Base-by-base conservation (phyloP, 2,888 invertebrate species). In the Amiota minor region DNA sequence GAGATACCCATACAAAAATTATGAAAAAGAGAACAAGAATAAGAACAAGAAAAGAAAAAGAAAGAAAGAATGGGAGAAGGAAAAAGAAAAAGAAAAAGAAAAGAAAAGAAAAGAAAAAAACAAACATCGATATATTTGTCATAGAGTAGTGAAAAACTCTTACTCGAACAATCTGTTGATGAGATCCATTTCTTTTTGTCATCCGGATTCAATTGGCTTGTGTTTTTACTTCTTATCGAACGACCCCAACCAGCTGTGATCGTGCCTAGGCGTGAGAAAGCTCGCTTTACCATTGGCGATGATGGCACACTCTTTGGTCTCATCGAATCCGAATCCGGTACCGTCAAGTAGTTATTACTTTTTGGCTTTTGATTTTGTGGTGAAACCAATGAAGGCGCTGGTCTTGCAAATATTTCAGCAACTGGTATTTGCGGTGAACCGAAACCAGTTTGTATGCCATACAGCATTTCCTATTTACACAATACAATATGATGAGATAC, bases 341-440 rank as follows among this genome's bases (percentile, higher is more conserved):
- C 96, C 91, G 97, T 97, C 69, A 97, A 92, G 90, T 97, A 97
- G 90, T 97, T 97, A 90, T 97, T 97, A 87, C 96, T 96, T 88
- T 97, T 97, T 71, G 95, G 95, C 78, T 95, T 93, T 11, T 94
- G 93, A 81, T 96, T 96, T 85, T 96, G 96, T 0, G 97, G 97
- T 73, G 96, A 96, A 53, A 96, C 92, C 53, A 97, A 91, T 11
- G 96, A 95, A 0, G 97, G 97, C 12, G 95, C 96, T 2, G 97
- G 96, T 73, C 97, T 92, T 0, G 97, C 93, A 72, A 97, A 90
- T 67, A 97, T 90, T 89, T 97, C 97, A 0, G 96, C 97, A 3
- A 97, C 97, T 0, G 97, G 97, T 77, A 97, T 96, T 91, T 97
- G 97, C 0, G 97, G 97, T 65, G 96, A 97, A 4, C 97, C 97